Percentiles rank a stretch among this genome's conserved stretches.
phyloP scores from a whole-genome alignment of 2,113 vertebrate species.

The Sula dactylatra region DNA sequence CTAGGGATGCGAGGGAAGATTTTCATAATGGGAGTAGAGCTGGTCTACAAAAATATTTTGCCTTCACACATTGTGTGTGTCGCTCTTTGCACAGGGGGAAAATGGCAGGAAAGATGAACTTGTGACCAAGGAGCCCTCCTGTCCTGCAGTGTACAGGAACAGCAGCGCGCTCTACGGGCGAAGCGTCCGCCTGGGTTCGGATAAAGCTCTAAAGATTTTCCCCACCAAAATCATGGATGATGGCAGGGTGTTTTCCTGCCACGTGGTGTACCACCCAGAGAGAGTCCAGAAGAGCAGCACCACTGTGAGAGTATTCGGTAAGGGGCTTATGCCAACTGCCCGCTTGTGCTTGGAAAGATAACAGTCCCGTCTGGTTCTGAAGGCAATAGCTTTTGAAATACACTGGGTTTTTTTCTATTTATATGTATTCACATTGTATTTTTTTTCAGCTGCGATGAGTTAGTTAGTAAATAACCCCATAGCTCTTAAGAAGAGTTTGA shows the following conservation, averaged over 20 bases:
- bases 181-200: conserved; percentile 10
- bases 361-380: not conserved
- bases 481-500: not conserved
- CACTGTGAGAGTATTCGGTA: conserved; percentile 62
- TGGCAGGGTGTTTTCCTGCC: conserved; percentile 51
- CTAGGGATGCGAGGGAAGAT: not conserved
- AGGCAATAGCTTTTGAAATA: not conserved
- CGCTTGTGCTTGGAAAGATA: not conserved
- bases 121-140: not conserved
- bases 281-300: conserved; percentile 51
- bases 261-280: not conserved
- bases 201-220: conserved; percentile 1
- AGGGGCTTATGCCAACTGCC: not conserved
- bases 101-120: conserved; percentile 46
- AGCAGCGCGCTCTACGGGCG: not conserved
- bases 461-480: not conserved
- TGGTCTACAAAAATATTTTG: not conserved
- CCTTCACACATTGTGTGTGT: not conserved
- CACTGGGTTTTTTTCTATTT: not conserved
- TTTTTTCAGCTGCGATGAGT: not conserved
- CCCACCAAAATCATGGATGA: conserved; percentile 37
- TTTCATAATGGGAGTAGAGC: not conserved
- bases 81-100: conserved; percentile 37
- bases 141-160: not conserved
- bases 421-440: not conserved